Percentiles rank a stretch among this genome's conserved stretches.
Evolutionary conservation across 2,797 vertebrate species (phyloP).

Genomic region (Nasua narica): DNA sequence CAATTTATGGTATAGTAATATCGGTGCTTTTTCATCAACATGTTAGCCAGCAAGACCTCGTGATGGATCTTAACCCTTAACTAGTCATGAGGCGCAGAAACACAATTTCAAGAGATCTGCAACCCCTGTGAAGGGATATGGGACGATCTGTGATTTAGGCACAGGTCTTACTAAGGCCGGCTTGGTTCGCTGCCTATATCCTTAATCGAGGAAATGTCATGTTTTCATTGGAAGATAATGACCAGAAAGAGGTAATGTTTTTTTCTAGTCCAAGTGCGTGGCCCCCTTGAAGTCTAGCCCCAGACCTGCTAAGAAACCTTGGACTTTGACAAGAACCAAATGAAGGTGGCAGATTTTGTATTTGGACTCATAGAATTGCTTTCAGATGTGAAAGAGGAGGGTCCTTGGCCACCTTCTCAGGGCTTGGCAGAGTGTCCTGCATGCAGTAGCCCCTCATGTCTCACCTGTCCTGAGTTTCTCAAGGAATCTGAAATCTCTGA

Average conservation of each 20-base stretch:
- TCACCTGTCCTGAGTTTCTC: neutral
- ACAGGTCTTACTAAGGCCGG: neutral
- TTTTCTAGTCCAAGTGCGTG: neutral
- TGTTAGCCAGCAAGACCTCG: neutral
- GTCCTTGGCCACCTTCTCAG: neutral
- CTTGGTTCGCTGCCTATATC: neutral
- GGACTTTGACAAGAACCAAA: neutral
- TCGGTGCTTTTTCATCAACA: neutral
- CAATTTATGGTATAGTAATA: neutral
- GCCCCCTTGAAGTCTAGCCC: neutral
- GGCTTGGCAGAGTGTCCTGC: neutral
- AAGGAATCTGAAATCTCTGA: neutral
- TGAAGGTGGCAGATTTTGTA: neutral
- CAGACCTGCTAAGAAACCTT: neutral
- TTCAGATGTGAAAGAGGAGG: neutral
- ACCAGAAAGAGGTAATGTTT: neutral
- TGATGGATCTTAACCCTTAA: neutral
- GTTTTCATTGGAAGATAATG: neutral
- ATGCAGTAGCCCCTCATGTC: neutral
- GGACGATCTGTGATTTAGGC: neutral
- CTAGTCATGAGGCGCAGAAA: neutral
- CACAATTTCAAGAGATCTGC: neutral
- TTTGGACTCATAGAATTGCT: neutral
- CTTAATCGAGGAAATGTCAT: neutral
- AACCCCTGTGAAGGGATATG: neutral